Evolutionary conservation across 2,888 invertebrate genomes (phyloP), one percentile per base, ranked within the genome.

Genomic region (Myopa tessellatipennis): DNA sequence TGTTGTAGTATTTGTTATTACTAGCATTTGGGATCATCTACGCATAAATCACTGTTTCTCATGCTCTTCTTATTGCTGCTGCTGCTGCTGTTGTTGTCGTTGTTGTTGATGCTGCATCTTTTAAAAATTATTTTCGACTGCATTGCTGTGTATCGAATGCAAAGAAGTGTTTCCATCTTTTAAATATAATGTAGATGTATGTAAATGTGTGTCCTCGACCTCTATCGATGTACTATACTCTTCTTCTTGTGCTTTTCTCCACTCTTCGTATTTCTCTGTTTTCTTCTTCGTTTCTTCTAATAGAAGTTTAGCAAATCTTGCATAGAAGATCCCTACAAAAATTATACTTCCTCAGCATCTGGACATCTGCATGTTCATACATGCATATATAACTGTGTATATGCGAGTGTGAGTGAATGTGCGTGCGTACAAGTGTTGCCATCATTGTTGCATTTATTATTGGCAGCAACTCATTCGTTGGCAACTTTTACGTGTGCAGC

Each of bases 1-100:
- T 69, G 8, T 70, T 55, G 38, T 70, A 18, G 52, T 3, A 55
- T 65, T 65, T 38, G 65, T 65, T 65, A 38, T 38, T 38, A 12
- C 10, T 12, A 36, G 34, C 16, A 61, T 61, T 61, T 61, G 6
- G 18, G 26, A 65, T 65, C 34, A 38, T 36, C 38, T 38, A 65
- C 4, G 10, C 4, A 65, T 65, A 34, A 65, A 65, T 10, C 26
- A 36, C 10, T 26, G 61, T 61, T 61, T 61, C 10, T 61, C 26
- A n/a, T 26, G 61, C 26, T n/a, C n/a, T 26, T 26, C n/a, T n/a
- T 26, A 26, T 61, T 61, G 26, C 26, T 26, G n/a, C 61, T 26
- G 61, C 34, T 61, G 10, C 5, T 26, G 16, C 34, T 61, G 61
- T 6, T 61, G 26, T 4, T 26, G 61, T 34, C 5, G 8, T 61